A percentile compares a stretch with the other conserved stretches of the same genome.
Conservation (phyloP, 2,113 vertebrate species). For the Salvelinus fontinalis region DNA sequence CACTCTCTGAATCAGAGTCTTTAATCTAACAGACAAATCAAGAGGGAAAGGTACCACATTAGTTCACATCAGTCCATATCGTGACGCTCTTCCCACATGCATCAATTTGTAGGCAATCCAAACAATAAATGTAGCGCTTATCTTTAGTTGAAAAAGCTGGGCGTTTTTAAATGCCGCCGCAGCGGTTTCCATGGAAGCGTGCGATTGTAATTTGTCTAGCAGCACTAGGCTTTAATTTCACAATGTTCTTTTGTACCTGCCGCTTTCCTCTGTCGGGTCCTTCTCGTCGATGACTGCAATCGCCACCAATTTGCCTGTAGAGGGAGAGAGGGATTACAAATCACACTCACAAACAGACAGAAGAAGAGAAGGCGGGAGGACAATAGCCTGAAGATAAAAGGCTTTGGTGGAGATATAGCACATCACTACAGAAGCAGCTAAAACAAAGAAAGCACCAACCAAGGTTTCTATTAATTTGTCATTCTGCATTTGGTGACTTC, state of each 20-base stretch:
- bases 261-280: constrained; percentile 84
- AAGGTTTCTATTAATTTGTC: constrained; percentile 41
- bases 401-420: constrained; percentile 35
- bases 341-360: constrained; percentile 30
- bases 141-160: constrained; percentile 45
- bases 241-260: constrained; percentile 77
- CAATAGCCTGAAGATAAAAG: constrained; percentile 42
- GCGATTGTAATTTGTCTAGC: constrained; percentile 28
- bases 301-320: constrained; percentile 92
- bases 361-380: constrained; percentile 21
- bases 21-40: constrained; percentile 77
- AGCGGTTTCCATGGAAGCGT: constrained; percentile 34
- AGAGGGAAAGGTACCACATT: constrained; percentile 46
- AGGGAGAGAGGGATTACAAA: constrained; percentile 25
- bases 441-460: not conserved
- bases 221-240: constrained; percentile 18
- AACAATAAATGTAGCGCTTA: constrained; percentile 51
- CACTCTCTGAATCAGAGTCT: constrained; percentile 88
- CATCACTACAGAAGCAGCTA: constrained; percentile 16
- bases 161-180: constrained; percentile 20
- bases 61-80: constrained; percentile 35
- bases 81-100: not conserved
- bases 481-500: constrained; percentile 28
- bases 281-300: constrained; percentile 94
- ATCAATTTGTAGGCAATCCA: constrained; percentile 54